Evolutionary conservation across 2,888 invertebrate species (phyloP), one percentile per base, ranked within the genome.

Genomic region (Tenthredo mesomela): DNA sequence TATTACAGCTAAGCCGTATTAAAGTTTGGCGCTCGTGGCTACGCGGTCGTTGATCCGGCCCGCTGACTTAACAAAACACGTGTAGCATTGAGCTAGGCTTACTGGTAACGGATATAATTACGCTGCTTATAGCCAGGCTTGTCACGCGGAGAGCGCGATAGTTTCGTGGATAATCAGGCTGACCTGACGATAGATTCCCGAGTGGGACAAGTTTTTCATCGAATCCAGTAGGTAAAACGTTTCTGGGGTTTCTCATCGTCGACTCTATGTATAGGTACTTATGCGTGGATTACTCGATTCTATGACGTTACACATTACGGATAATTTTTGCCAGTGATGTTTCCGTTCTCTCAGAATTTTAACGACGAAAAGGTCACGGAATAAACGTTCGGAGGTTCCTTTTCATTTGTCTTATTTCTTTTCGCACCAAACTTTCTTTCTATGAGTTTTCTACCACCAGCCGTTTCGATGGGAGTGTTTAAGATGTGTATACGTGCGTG

Each of bases 11-110:
- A 80, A 58, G 80, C 80, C 80, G 80, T 80, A 80, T 80, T 61
- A 61, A 80, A 80, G 80, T 80, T 80, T 80, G 61, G 80, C 61
- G 80, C 40, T 80, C 58, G 80, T 61, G 80, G 80, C 25, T 61
- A 37, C 80, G 61, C 67, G 84, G 75, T 84, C 84, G 65, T 84
- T 84, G 75, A 77, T 84, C 84, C 84, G 67, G 47, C 65, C 43
- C 58, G 84, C 77, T 77, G 84, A 77, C 77, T 77, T 77, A 84
- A 82, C 82, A 70, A 50, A 84, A 77, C 75, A 84, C 84, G 84
- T 84, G 84, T 84, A 84, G n/a, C 54, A 84, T 84, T 84, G 84
- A 84, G 75, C 84, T 84, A 58, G 84, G 65, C 71, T 84, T 84
- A 84, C 73, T 71, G 61, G 73, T 75, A 50, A 58, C 70, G 73